Evolutionary conservation across 2,888 invertebrate genomes (phyloP).

Genomic region (Drosophila fungiperda): DNA sequence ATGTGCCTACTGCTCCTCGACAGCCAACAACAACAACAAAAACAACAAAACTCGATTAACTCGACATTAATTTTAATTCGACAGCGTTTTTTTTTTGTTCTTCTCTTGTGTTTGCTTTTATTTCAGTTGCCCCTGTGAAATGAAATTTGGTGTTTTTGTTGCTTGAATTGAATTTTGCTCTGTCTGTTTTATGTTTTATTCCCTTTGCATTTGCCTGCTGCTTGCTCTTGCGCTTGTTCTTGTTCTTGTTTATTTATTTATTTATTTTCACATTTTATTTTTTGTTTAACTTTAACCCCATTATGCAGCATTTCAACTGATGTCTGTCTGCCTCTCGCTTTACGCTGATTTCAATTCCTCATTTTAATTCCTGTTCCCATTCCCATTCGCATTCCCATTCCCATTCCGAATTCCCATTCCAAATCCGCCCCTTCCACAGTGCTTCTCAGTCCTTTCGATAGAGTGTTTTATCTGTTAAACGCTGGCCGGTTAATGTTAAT

Average conservation of each 20-base stretch:
- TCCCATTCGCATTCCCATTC: slow-evolving; percentile 9
- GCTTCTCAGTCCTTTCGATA: slow-evolving; percentile 28
- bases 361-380: slow-evolving; percentile 47
- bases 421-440: slow-evolving; percentile 6
- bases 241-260: slow-evolving; percentile 26
- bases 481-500: slow-evolving; percentile 46
- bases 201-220: slow-evolving; percentile 33
- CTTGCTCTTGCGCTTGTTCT: slow-evolving; percentile 43
- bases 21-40: slow-evolving; percentile 45
- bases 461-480: slow-evolving; percentile 22
- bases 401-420: slow-evolving; percentile 3
- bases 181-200: slow-evolving; percentile 50
- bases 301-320: slow-evolving; percentile 50
- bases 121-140: slow-evolving; percentile 33
- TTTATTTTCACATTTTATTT: slow-evolving; percentile 35
- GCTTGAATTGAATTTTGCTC: slow-evolving; percentile 56
- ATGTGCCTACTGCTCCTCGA: slow-evolving; percentile 56
- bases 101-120: slow-evolving; percentile 34
- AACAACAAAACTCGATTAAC: slow-evolving; percentile 83
- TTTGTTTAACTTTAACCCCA: slow-evolving; percentile 69
- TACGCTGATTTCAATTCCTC: slow-evolving; percentile 49
- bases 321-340: slow-evolving; percentile 41
- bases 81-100: slow-evolving; percentile 69
- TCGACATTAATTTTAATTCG: slow-evolving; percentile 84
- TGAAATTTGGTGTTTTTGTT: slow-evolving; percentile 55